phyloP scores from a whole-genome alignment of 2,888 invertebrate species.

The Pachycephus smyrnensis region DNA sequence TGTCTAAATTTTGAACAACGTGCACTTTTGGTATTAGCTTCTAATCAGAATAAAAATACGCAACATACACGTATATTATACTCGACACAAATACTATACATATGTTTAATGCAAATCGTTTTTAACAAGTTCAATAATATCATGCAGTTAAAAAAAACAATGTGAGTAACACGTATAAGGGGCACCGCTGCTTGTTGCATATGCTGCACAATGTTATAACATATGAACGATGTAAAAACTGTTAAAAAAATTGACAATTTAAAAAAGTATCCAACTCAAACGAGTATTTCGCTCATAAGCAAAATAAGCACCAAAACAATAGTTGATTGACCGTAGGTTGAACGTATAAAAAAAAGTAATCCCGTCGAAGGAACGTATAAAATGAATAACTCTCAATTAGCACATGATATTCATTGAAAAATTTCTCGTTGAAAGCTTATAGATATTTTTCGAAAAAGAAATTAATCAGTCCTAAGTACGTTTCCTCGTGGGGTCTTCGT shows the following conservation, averaged over 20 bases:
- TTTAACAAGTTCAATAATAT: not conserved
- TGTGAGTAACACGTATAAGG: slow-evolving; percentile 1
- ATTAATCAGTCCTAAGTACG: not conserved
- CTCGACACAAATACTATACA: not conserved
- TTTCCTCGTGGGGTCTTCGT: not conserved
- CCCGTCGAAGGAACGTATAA: not conserved
- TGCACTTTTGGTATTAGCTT: not conserved
- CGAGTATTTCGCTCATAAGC: not conserved
- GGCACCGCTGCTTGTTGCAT: slow-evolving; percentile 46
- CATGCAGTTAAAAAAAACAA: not conserved
- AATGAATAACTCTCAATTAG: not conserved
- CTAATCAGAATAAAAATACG: not conserved
- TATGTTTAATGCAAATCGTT: not conserved
- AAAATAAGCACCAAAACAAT: not conserved
- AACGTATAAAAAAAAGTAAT: not conserved
- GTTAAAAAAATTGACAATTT: not conserved
- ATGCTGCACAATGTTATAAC: slow-evolving; percentile 35
- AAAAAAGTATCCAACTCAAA: not conserved
- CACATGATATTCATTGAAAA: not conserved
- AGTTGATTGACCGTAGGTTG: not conserved
- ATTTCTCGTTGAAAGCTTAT: not conserved
- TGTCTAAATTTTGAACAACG: not conserved
- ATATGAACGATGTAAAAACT: not conserved
- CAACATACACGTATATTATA: not conserved
- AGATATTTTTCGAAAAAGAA: not conserved